Conservation (phyloP, 92 coral and sea anemone genomes). For the Heliopora coerulea region DNA sequence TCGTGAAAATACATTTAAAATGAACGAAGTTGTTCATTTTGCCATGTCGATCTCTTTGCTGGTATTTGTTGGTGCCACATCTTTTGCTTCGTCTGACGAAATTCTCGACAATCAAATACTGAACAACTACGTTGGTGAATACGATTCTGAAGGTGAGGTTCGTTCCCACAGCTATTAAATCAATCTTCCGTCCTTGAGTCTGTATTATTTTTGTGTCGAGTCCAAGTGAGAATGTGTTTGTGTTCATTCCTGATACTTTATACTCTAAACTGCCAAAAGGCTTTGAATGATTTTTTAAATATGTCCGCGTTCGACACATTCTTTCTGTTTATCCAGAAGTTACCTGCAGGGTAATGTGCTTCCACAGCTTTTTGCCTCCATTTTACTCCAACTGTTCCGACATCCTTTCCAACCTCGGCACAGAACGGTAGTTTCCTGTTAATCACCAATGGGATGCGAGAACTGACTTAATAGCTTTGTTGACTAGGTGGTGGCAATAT, state of each 20-base stretch:
- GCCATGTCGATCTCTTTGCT: not conserved
- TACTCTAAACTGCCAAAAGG: not conserved
- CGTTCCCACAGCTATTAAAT: too few relatives aligned
- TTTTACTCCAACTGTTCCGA: constrained; percentile 38
- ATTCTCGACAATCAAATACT: not conserved
- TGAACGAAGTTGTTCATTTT: not conserved
- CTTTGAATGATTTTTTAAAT: constrained; percentile 22
- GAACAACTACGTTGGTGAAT: constrained; percentile 10
- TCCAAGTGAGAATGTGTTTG: too few relatives aligned
- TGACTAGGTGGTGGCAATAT: too few relatives aligned
- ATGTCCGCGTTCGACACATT: constrained; percentile 18
- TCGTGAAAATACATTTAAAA: not conserved
- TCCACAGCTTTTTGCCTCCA: not conserved
- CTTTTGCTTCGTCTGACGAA: not conserved
- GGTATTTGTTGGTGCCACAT: not conserved
- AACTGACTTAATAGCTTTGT: too few relatives aligned
- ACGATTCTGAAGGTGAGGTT: constrained; percentile 4
- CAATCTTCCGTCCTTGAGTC: too few relatives aligned
- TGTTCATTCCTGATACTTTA: too few relatives aligned
- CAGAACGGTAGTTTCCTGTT: constrained; percentile 30
- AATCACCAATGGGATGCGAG: constrained; percentile 4
- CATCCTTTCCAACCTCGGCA: constrained; percentile 33
- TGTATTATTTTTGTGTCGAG: too few relatives aligned
- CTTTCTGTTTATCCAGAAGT: constrained; percentile 12
- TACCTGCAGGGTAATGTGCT: constrained; percentile 22